phyloP scores from a whole-genome alignment of 2,797 vertebrate genomes.

The Mareca strepera region DNA sequence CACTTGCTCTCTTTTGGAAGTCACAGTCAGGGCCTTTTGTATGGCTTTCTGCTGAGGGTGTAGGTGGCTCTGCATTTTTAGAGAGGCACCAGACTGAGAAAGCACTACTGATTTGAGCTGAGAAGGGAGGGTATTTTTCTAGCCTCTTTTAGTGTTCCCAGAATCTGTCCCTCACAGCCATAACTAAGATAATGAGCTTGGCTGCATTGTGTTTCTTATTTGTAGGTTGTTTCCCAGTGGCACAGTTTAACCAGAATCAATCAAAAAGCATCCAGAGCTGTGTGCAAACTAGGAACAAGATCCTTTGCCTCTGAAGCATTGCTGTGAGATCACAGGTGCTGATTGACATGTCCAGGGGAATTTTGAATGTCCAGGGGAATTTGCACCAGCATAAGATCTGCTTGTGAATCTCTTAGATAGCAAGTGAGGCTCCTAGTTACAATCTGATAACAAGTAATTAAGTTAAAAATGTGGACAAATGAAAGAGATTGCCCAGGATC shows the following conservation, averaged over 20 bases:
- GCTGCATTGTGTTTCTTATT: neutral
- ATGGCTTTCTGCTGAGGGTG: neutral
- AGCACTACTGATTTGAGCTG: neutral
- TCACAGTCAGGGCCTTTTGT: neutral
- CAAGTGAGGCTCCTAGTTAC: neutral
- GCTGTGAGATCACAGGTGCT: neutral
- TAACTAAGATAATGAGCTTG: neutral
- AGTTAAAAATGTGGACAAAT: neutral
- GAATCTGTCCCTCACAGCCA: neutral
- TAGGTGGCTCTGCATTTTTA: neutral
- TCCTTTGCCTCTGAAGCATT: neutral
- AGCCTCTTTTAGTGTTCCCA: neutral
- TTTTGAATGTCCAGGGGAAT: neutral
- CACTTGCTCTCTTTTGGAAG: neutral
- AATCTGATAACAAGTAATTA: constrained; percentile 2
- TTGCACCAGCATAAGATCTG: neutral
- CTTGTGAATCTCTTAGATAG: neutral
- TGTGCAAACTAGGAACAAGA: neutral
- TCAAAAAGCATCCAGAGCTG: neutral
- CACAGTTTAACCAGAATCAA: neutral
- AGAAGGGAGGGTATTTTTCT: neutral
- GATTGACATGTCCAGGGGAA: neutral
- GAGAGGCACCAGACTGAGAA: neutral
- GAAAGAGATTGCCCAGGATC: neutral
- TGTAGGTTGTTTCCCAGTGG: neutral